Evolutionary conservation across 92 coral and sea anemone species (phyloP).

Genomic region (Pocillopora meandrina): DNA sequence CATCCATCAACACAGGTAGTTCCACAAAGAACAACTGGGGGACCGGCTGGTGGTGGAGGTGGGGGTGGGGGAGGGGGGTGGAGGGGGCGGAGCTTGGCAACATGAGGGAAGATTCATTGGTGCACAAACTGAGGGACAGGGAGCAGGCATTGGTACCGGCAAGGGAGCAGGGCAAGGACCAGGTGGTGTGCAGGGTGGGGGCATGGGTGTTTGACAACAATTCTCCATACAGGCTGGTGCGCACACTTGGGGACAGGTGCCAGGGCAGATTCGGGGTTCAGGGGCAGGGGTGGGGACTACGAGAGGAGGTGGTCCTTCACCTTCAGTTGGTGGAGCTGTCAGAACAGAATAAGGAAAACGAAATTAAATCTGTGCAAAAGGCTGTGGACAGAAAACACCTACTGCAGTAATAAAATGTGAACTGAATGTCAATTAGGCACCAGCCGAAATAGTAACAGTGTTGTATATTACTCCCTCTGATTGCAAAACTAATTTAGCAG

Average conservation of each 20-base stretch:
- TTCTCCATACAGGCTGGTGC: conserved; percentile 81
- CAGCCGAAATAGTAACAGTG: too few species aligned
- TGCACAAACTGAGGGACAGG: conserved; percentile 65
- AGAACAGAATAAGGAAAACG: background rate
- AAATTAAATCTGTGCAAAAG: background rate
- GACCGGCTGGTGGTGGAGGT: conserved; percentile 57
- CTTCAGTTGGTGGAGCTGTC: conserved; percentile 62
- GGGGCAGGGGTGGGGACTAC: conserved; percentile 72
- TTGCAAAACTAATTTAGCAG: too few species aligned
- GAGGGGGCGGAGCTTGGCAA: conserved; percentile 64
- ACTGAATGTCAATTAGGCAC: too few species aligned
- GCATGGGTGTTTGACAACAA: conserved; percentile 66
- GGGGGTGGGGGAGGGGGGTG: conserved; percentile 63
- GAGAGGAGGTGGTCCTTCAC: conserved; percentile 71
- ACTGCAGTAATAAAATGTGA: too few species aligned
- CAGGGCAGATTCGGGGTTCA: conserved; percentile 74
- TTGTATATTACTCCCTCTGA: too few species aligned
- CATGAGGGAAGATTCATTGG: conserved; percentile 64
- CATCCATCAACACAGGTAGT: conserved; percentile 45
- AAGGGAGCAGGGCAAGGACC: conserved; percentile 45
- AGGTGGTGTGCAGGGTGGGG: conserved; percentile 44
- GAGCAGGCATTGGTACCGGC: conserved; percentile 59
- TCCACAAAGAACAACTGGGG: conserved; percentile 41
- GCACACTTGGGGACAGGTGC: conserved; percentile 75
- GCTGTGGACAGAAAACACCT: background rate